A percentile compares a stretch with the other conserved stretches of the same genome.
Evolutionary conservation across 1,140 invertebrate species (phyloP).

Genomic region (Cotesia chilonis): DNA sequence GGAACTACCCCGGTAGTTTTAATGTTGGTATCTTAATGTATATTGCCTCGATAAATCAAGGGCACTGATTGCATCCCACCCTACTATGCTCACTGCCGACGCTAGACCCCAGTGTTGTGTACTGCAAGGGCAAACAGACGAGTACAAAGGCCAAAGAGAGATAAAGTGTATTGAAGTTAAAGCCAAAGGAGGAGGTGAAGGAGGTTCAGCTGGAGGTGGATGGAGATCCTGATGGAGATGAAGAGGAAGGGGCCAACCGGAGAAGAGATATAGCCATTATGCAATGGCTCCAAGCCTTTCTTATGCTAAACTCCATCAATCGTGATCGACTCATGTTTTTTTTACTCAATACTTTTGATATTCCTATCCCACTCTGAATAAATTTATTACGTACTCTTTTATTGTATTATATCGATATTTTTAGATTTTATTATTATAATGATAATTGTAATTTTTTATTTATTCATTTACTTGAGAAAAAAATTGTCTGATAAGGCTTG

Average conservation of each 20-base stretch:
- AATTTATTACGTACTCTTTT: constrained; percentile 13
- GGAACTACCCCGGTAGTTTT: constrained; percentile 60
- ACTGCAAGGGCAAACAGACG: constrained; percentile 7
- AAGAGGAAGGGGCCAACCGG: background rate
- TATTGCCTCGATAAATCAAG: constrained; percentile 65
- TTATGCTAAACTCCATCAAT: constrained; percentile 53
- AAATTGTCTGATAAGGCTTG: too few species aligned
- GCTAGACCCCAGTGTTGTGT: constrained; percentile 27
- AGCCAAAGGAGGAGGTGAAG: background rate
- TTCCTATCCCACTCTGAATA: constrained; percentile 11
- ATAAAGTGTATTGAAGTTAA: constrained; percentile 6
- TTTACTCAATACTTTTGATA: constrained; percentile 8
- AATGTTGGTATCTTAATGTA: constrained; percentile 67
- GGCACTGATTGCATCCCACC: constrained; percentile 63
- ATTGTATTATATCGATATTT: background rate
- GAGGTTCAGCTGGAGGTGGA: constrained; percentile 8
- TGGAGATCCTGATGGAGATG: too few species aligned
- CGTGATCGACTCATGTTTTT: constrained; percentile 36
- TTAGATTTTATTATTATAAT: background rate
- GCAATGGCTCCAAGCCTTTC: constrained; percentile 49
- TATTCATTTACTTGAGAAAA: too few species aligned
- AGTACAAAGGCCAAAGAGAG: constrained; percentile 23
- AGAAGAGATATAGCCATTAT: constrained; percentile 47
- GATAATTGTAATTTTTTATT: background rate
- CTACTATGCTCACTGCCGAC: constrained; percentile 36